phyloP scores from a whole-genome alignment of 1,140 invertebrate species.

The Dendroctonus valens region DNA sequence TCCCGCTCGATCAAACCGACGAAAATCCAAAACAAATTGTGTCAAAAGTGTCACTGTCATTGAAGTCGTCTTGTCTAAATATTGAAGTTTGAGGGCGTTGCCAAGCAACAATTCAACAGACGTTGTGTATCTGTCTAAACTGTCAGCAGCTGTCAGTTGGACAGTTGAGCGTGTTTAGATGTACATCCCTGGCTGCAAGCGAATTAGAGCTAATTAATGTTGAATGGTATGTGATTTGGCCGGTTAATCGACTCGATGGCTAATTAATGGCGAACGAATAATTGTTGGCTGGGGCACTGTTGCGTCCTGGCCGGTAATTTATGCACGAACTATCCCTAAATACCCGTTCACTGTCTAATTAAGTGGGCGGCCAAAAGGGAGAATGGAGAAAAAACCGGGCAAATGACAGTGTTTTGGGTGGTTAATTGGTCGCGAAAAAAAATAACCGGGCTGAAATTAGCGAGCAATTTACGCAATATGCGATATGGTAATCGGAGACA shows the following conservation, averaged over 20 bases:
- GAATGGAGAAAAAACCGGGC: too few relatives aligned
- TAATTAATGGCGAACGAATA: neutral
- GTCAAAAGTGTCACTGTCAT: too few relatives aligned
- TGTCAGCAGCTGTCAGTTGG: neutral
- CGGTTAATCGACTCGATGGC: too few relatives aligned
- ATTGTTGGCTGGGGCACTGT: neutral
- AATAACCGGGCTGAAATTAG: too few relatives aligned
- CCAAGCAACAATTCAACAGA: too few relatives aligned
- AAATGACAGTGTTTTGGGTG: too few relatives aligned
- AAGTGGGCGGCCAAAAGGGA: too few relatives aligned
- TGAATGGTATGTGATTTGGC: too few relatives aligned
- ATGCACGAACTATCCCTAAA: slow-evolving; percentile 18
- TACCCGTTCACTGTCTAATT: neutral
- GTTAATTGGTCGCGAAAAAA: too few relatives aligned
- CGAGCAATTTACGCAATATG: too few relatives aligned
- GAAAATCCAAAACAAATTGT: neutral
- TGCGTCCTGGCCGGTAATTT: slow-evolving; percentile 12
- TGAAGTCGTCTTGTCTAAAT: neutral
- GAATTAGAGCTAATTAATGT: neutral
- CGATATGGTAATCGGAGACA: too few relatives aligned
- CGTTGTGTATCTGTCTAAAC: neutral
- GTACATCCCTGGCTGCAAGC: neutral
- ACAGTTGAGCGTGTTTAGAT: neutral
- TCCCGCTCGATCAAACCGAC: slow-evolving; percentile 18
- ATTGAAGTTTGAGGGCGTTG: neutral